phyloP scores from a whole-genome alignment of 2,888 invertebrate genomes.

The Nomada lathburiana region DNA sequence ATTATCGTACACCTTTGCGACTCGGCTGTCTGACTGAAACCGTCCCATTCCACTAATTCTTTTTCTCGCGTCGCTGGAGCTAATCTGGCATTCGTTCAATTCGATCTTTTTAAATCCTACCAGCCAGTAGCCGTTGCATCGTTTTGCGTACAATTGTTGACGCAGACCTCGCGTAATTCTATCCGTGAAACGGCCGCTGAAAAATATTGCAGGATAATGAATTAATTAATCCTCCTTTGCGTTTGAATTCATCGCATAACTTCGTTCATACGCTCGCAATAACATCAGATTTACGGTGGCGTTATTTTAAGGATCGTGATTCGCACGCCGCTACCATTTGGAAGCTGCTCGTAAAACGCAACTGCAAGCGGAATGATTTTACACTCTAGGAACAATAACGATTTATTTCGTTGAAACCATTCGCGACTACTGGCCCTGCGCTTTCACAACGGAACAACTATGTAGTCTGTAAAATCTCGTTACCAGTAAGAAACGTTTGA shows the following conservation, averaged over 20 bases:
- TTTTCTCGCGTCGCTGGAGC: conserved; percentile 35
- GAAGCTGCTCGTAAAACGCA: conserved; percentile 10
- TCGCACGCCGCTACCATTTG: not conserved
- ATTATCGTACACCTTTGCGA: conserved; percentile 24
- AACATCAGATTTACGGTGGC: conserved; percentile 20
- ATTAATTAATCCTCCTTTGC: conserved; percentile 32
- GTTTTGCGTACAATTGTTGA: not conserved
- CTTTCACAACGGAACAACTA: not conserved
- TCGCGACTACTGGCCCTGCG: not conserved
- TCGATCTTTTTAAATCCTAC: conserved; percentile 15
- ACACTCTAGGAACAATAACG: not conserved
- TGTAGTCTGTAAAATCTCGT: not conserved
- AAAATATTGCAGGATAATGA: conserved; percentile 30
- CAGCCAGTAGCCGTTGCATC: not conserved
- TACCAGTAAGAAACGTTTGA: not conserved
- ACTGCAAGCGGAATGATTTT: conserved; percentile 15
- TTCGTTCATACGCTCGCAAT: conserved; percentile 1
- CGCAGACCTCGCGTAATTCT: not conserved
- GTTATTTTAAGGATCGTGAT: conserved; percentile 20
- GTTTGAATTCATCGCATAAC: conserved; percentile 18
- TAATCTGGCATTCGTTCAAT: conserved; percentile 61
- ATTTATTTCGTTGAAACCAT: not conserved
- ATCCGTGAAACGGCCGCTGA: not conserved
- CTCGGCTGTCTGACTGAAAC: conserved; percentile 5
- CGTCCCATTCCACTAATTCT: conserved; percentile 39